Conservation (phyloP, 1,140 invertebrate species). For the Tribolium castaneum region DNA sequence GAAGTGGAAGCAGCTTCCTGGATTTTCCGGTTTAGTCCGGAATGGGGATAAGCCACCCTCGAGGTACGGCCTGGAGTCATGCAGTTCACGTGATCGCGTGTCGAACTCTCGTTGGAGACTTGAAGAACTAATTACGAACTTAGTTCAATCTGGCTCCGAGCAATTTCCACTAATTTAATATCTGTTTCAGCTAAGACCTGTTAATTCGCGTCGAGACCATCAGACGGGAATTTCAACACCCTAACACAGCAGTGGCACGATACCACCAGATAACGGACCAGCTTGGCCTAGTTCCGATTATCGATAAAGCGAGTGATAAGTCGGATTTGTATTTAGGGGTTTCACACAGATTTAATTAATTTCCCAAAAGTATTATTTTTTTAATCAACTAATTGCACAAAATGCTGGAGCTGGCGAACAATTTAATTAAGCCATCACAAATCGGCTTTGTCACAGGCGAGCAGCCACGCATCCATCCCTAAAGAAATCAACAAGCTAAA, state of each 20-base stretch:
- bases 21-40: not conserved
- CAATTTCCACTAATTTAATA: conserved; percentile 49
- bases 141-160: conserved; percentile 45
- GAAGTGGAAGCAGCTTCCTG: not conserved
- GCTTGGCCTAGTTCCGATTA: not conserved
- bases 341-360: too few relatives aligned
- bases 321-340: too few relatives aligned
- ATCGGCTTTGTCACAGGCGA: not conserved
- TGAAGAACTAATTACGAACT: conserved; percentile 50
- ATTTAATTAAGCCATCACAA: not conserved
- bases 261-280: not conserved
- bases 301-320: not conserved
- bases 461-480: not conserved
- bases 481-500: conserved; percentile 29
- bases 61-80: conserved; percentile 35
- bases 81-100: conserved; percentile 51
- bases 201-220: conserved; percentile 4
- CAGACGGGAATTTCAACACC: not conserved
- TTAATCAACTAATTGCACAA: not conserved
- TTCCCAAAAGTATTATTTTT: not conserved
- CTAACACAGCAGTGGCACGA: not conserved
- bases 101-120: conserved; percentile 44
- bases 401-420: not conserved
- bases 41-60: not conserved
- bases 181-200: conserved; percentile 38